These are phyloP conservation scores for Bothrops jararaca DNA, from an alignment of 2,113 vertebrate species.

Conservation along the genomic window DNA sequence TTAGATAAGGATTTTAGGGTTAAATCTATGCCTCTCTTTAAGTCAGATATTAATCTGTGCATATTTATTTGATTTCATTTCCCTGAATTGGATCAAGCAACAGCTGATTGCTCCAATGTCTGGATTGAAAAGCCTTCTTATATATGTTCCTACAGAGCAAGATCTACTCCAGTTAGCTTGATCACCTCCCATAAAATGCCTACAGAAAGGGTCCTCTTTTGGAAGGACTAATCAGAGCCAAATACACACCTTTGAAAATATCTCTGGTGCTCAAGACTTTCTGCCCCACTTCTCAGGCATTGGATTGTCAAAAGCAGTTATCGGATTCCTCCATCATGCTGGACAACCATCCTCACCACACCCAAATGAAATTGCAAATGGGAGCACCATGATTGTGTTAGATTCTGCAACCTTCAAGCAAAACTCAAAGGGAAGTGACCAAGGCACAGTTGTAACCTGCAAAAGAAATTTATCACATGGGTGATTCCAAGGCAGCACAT, in stretches of 20 bases:
- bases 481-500: neutral
- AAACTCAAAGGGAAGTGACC: neutral
- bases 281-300: neutral
- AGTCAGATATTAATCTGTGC: neutral
- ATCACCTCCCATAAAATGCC: neutral
- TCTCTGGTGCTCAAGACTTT: neutral
- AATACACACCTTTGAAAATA: neutral
- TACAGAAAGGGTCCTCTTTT: neutral
- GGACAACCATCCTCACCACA: conserved; percentile 8
- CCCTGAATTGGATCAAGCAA: neutral
- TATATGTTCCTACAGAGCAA: neutral
- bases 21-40: neutral
- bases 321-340: conserved; percentile 13
- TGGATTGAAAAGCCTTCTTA: neutral
- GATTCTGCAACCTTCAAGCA: neutral
- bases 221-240: neutral
- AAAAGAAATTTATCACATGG: neutral
- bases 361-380: conserved; percentile 10
- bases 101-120: neutral
- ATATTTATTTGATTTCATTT: neutral
- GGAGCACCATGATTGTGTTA: neutral
- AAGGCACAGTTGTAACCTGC: neutral
- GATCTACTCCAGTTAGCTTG: too few species aligned
- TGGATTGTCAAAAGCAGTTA: conserved; percentile 19
- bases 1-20: neutral